Base-by-base conservation (phyloP, 2,797 vertebrate species). In the Poliocrania exsul region DNA sequence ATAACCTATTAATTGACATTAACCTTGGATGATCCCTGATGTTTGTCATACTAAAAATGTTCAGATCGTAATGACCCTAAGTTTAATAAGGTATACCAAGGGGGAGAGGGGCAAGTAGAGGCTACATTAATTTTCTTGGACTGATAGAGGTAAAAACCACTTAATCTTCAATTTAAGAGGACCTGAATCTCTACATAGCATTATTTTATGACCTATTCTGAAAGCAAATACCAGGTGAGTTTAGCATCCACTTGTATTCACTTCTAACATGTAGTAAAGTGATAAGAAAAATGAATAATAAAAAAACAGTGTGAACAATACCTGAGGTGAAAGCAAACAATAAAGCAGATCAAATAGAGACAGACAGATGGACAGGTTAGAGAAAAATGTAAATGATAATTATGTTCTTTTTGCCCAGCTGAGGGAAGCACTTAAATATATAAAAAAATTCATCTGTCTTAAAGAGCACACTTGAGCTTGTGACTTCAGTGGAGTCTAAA, bases 21-120 rank as follows among this genome's bases (percentile, higher is more conserved):
- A 95, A 93, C 89, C 81, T 95, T 10, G 33, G 71, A 57, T 78
- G 82, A 88, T 91, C 86, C 37, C 24, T 67, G 50, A 81, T 80
- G 84, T 96, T 96, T 94, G 65, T 81, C 77, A 67, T 87, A 92
- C 47, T 90, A 49, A 93, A 92, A 88, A 38, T 58, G 20, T 88
- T 94, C 85, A 81, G 83, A 95, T 88, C 7, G 2, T 86, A 91
- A 94, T 86, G 93, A 80, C 80, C 75, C 51, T 92, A 78, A 70
- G 83, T 94, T 91, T 92, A 95, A 95, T 92, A 95, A 90, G 60
- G 92, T 60, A 94, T 91, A 87, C 8, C 35, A 91, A 93, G 79
- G 79, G 82, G 82, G 62, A 93, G 20, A 78, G 61, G 84, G 17
- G 47, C 42, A 87, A 91, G 83, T 35, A 72, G 54, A 88, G 26